Evolutionary conservation across 1,140 invertebrate genomes (phyloP).

Genomic region (Vollenhovia emeryi): DNA sequence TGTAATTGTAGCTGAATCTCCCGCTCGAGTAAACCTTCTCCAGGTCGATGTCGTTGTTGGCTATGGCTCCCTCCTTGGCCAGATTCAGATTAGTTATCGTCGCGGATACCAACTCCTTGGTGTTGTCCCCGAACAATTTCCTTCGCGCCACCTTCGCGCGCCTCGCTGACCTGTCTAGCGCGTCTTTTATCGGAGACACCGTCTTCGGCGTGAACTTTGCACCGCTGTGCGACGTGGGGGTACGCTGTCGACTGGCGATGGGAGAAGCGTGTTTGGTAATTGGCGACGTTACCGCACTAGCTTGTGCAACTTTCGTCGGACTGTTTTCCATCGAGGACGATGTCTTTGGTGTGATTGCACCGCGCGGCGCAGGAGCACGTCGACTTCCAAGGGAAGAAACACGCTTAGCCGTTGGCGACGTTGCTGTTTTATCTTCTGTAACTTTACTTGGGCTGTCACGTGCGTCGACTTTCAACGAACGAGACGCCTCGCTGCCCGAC

Average conservation of each 20-base stretch:
- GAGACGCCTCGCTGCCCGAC: background rate
- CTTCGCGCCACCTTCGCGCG: background rate
- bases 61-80: constrained; percentile 69
- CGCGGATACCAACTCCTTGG: constrained; percentile 29
- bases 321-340: background rate
- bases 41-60: constrained; percentile 75
- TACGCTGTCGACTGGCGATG: background rate
- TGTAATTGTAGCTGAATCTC: constrained; percentile 66
- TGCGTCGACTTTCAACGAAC: background rate
- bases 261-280: background rate
- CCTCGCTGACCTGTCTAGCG: background rate
- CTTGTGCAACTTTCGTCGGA: background rate
- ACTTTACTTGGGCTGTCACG: background rate
- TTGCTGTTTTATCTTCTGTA: too few relatives aligned
- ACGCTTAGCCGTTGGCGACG: background rate
- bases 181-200: background rate
- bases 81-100: constrained; percentile 78
- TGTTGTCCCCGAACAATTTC: constrained; percentile 58
- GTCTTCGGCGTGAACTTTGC: constrained; percentile 5
- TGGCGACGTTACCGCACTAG: background rate
- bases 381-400: background rate
- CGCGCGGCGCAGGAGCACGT: background rate
- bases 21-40: constrained; percentile 72
- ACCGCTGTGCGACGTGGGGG: background rate
- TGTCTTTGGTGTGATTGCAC: background rate